Evolutionary conservation across 2,113 vertebrate species (phyloP), one percentile per base, ranked within the genome.

Genomic region (Natator depressus): DNA sequence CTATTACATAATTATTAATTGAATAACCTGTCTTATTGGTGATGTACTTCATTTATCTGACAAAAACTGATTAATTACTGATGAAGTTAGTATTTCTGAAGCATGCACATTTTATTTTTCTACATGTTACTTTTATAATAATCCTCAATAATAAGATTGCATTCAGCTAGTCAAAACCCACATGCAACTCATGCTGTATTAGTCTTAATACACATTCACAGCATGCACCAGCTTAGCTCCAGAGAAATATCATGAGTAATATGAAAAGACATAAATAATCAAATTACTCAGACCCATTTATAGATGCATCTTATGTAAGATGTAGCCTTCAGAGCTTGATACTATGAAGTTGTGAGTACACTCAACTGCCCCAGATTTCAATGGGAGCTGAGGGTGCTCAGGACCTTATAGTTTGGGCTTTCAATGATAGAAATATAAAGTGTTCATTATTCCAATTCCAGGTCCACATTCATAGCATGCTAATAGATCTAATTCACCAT

Each of bases 181-280:
- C 96, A 92, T 88, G 89, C 95, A 96, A 42, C 7, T 78, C 95
- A 91, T 91, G 95, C 94, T 72, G 54, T 78, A 81, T 72, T 25
- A 84, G 87, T 24, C 80, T 76, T 80, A 88, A 69, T 76, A 91
- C 85, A 80, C 76, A 93, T 87, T 82, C 82, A 84, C 80, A 95
- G 86, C 87, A 96, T 93, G 80, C 90, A 96, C 65, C 69, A 93
- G 89, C 87, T 92, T 65, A 78, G 69, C 22, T 84, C 25, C 16
- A 92, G 89, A 94, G 6, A 93, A 91, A 79, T 35, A 93, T 93
- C 38, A 17, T 81, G 35, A 1, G 27, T 31, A 89, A 87, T 72
- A 82, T n/a, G 20, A 94, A 89, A 94, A 88, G 27, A 88, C 3
- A 59, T 25, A 86, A 72, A 81, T 49, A 92, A 25, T 86, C 50